Base-by-base conservation (phyloP, 2,888 invertebrate genomes). In the Arge pagana region DNA sequence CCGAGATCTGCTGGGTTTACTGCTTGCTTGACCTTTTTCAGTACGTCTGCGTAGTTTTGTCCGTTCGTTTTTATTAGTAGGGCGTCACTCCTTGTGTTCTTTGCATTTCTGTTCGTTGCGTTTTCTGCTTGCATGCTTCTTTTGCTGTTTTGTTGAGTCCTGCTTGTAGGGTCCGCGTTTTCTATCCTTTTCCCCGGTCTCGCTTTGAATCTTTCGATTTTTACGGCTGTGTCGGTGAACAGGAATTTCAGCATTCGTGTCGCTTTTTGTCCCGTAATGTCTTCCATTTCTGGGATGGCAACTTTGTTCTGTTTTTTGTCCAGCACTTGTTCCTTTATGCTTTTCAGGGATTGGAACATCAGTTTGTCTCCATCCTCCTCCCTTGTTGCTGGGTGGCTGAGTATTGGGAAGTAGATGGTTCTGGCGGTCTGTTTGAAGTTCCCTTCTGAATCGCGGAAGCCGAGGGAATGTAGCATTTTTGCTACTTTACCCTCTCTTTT, bases 391-490 rank as follows among this genome's bases (percentile, higher is more conserved):
- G 7, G 7, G 28, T 35, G 31, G 16, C 15, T 21, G 7, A 48
- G 18, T 21, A 52, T 24, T 4, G 52, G 52, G 21, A 39, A 45
- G 13, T 23, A 36, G 11, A 59, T 57, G 18, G 30, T 28, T 24
- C 57, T 58, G 3, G 37, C 35, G 2, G 18, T 43, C 4, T 33
- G 13, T 7, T n/a, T 23, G 8, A 56, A 18, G 15, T 61, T 54
- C 19, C 57, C 54, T 3, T 56, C 52, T 16, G 50, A 28, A 37
- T 60, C 57, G n/a, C 56, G 60, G 24, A 58, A 56, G 13, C 56
- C 54, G 8, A 59, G 35, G 8, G 57, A 40, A 15, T 53, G 52
- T 8, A 42, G 19, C 58, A 58, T 57, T 42, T 39, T 57, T 4
- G 57, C 57, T n/a, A 49, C 52, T 26, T 54, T 56, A 8, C 55